These are phyloP conservation scores for Metopia argyrocephala DNA, from an alignment of 2,888 invertebrate species.

Conservation along the genomic window DNA sequence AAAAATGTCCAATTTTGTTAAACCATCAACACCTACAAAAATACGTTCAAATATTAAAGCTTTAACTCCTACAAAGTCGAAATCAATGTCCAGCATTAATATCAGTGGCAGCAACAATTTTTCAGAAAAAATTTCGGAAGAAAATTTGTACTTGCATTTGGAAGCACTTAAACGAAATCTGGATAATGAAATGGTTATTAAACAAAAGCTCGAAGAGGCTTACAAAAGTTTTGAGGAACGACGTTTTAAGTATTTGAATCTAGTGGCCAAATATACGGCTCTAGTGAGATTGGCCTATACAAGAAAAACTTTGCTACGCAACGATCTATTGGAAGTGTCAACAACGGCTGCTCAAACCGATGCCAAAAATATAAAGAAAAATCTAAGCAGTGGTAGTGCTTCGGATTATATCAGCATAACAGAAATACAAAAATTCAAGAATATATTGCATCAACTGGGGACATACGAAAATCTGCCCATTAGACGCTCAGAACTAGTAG, in stretches of 20 bases:
- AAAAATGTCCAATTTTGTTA: conserved; percentile 41
- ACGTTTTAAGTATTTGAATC: conserved; percentile 69
- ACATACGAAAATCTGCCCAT: conserved; percentile 56
- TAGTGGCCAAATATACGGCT: conserved; percentile 66
- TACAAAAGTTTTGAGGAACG: conserved; percentile 67
- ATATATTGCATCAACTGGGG: conserved; percentile 50
- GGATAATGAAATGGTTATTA: conserved; percentile 69
- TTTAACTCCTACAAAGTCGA: conserved; percentile 21
- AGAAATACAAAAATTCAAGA: conserved; percentile 54
- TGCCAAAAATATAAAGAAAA: conserved; percentile 58
- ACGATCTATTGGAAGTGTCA: conserved; percentile 48
- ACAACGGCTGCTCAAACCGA: conserved; percentile 37
- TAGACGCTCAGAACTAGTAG: conserved; percentile 64
- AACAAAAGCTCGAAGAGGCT: conserved; percentile 72
- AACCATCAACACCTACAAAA: conserved; percentile 42
- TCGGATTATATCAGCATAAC: conserved; percentile 64
- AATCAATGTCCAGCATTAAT: conserved; percentile 12
- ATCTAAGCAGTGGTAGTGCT: conserved; percentile 64
- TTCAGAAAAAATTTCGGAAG: conserved; percentile 63
- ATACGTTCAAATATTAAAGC: conserved; percentile 4
- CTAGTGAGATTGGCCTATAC: conserved; percentile 66
- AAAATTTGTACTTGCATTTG: conserved; percentile 71
- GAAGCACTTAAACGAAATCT: conserved; percentile 71
- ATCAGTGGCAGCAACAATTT: not conserved
- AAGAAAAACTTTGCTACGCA: conserved; percentile 60